Conservation (phyloP, 2,888 invertebrate genomes). For the Xestobium rufovillosum region DNA sequence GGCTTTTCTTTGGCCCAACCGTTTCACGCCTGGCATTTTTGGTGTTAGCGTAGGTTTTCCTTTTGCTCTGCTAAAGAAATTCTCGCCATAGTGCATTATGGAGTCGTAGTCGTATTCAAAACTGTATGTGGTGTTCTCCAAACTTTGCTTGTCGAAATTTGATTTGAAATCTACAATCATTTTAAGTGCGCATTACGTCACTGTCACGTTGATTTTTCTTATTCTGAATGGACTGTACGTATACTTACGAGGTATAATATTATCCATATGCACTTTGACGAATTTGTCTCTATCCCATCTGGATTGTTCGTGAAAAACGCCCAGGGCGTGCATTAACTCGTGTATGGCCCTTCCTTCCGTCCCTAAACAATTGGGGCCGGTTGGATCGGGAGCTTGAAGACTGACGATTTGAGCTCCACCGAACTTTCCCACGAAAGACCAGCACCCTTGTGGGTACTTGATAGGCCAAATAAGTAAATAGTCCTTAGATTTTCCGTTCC, state of each 20-base stretch:
- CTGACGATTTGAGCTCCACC: slow-evolving; percentile 70
- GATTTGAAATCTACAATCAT: slow-evolving; percentile 50
- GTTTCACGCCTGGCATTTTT: slow-evolving; percentile 46
- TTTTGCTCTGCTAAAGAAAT: slow-evolving; percentile 56
- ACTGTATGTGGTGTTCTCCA: slow-evolving; percentile 55
- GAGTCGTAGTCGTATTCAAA: slow-evolving; percentile 72
- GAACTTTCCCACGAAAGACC: slow-evolving; percentile 66
- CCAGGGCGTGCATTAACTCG: slow-evolving; percentile 73
- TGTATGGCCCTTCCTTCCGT: slow-evolving; percentile 68
- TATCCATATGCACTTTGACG: slow-evolving; percentile 62
- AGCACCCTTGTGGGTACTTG: slow-evolving; percentile 62
- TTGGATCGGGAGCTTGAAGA: slow-evolving; percentile 55
- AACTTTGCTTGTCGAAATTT: slow-evolving; percentile 59
- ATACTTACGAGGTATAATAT: slow-evolving; percentile 53
- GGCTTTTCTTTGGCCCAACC: slow-evolving; percentile 55
- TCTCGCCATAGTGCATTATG: slow-evolving; percentile 70
- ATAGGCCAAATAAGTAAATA: slow-evolving; percentile 60
- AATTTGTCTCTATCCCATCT: slow-evolving; percentile 64
- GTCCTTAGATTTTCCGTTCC: slow-evolving; percentile 56
- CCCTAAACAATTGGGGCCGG: slow-evolving; percentile 57
- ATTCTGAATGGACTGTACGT: too few species aligned
- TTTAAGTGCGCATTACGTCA: too few species aligned
- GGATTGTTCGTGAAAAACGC: slow-evolving; percentile 75
- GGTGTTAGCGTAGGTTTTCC: slow-evolving; percentile 57
- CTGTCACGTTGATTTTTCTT: not conserved